Evolutionary conservation across 2,888 invertebrate genomes (phyloP).

Genomic region (Nymphalis urticae): DNA sequence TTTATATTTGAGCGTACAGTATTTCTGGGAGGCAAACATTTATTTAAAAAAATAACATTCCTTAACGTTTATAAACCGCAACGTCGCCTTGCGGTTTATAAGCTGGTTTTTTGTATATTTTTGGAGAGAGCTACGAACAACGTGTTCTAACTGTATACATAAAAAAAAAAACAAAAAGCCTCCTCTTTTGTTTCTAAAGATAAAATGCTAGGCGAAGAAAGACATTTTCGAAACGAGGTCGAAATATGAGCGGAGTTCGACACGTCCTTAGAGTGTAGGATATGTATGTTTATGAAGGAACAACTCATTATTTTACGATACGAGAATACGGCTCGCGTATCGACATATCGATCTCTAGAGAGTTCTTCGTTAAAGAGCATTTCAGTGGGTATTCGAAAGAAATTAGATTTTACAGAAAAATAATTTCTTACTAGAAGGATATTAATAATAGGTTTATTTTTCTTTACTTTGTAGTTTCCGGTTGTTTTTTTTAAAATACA

Average conservation of each 20-base stretch:
- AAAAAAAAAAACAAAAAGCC: conserved; percentile 7
- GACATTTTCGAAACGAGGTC: conserved; percentile 21
- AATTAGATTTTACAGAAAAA: background rate
- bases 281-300: conserved; percentile 19
- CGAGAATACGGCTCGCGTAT: conserved; percentile 23
- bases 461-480: too few species aligned
- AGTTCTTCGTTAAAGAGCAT: conserved; percentile 6
- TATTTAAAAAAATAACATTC: background rate
- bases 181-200: conserved; percentile 9
- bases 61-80: background rate
- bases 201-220: conserved; percentile 10
- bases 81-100: background rate
- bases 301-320: conserved; percentile 14
- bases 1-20: background rate
- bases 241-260: conserved; percentile 22
- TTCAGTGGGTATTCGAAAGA: conserved; percentile 2
- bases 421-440: background rate
- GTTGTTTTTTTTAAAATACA: too few species aligned
- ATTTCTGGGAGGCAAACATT: background rate
- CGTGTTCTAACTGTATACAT: conserved; percentile 9
- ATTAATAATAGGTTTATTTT: too few species aligned
- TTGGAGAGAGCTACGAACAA: background rate
- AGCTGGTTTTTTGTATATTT: background rate
- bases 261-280: conserved; percentile 16
- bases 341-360: conserved; percentile 22